phyloP scores from a whole-genome alignment of 2,113 vertebrate genomes.

The Chionomys nivalis region DNA sequence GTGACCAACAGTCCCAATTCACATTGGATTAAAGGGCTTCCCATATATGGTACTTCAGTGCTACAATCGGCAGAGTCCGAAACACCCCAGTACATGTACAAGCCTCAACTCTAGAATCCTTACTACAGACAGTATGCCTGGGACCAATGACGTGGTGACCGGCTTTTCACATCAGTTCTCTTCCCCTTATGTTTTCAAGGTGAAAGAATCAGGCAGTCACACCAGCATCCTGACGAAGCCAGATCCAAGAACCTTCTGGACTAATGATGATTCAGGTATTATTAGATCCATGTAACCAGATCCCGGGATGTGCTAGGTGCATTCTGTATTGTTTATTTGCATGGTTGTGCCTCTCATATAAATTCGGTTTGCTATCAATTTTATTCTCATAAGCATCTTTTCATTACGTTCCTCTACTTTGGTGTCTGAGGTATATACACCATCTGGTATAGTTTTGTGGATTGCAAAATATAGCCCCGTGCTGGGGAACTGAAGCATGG shows the following conservation, averaged over 20 bases:
- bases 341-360: not conserved
- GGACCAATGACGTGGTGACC: not conserved
- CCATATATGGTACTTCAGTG: not conserved
- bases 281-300: not conserved
- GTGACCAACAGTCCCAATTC: not conserved
- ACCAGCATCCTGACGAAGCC: conserved; percentile 77
- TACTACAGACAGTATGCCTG: not conserved
- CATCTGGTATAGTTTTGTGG: not conserved
- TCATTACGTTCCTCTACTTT: not conserved
- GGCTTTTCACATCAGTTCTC: conserved; percentile 45
- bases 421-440: not conserved
- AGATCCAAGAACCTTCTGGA: conserved; percentile 85
- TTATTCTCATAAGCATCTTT: not conserved
- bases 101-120: not conserved
- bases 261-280: conserved; percentile 85
- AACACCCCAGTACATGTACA: not conserved
- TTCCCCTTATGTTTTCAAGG: conserved; percentile 84
- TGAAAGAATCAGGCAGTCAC: conserved; percentile 84
- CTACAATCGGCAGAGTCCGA: too few species aligned
- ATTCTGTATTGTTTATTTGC: not conserved
- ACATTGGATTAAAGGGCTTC: not conserved
- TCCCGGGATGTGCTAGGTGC: rapidly evolving
- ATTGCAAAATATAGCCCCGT: not conserved
- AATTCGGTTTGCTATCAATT: not conserved
- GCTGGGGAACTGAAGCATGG: not conserved